A percentile compares a stretch with the other conserved stretches of the same genome.
Evolutionary conservation across 2,888 invertebrate genomes (phyloP).

Genomic region (Acanthosepion esculentum): DNA sequence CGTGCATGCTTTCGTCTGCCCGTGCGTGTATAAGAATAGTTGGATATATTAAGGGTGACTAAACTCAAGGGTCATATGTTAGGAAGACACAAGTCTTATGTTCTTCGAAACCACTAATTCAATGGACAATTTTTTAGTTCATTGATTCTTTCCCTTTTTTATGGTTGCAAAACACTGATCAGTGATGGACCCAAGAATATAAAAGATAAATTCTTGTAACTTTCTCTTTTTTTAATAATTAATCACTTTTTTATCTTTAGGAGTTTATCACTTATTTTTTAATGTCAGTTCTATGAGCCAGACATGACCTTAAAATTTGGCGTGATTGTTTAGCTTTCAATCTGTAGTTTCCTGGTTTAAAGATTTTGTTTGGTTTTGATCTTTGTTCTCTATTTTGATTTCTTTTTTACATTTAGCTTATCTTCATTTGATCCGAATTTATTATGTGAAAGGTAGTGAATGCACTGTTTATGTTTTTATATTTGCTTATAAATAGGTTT

Average conservation of each 20-base stretch:
- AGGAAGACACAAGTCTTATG: neutral
- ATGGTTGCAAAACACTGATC: neutral
- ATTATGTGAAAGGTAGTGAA: neutral
- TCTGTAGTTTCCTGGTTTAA: neutral
- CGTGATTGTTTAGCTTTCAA: neutral
- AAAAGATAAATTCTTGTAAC: neutral
- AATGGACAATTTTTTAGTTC: neutral
- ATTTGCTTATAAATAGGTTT: neutral
- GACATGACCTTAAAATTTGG: constrained; percentile 2
- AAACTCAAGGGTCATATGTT: neutral
- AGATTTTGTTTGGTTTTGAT: neutral
- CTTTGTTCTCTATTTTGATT: neutral
- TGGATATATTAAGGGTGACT: constrained; percentile 17
- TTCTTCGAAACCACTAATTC: constrained; percentile 18
- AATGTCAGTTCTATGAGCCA: neutral
- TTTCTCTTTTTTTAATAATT: neutral
- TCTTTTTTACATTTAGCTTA: neutral
- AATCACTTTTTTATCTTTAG: neutral
- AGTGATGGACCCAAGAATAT: neutral
- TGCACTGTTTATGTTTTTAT: neutral
- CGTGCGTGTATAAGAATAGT: neutral
- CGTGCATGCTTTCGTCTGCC: neutral
- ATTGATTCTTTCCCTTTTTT: neutral
- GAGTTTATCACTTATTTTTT: neutral
- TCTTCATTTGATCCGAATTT: neutral